These are phyloP conservation scores for Xylota sylvarum DNA, from an alignment of 2,888 invertebrate genomes.

Conservation along the genomic window DNA sequence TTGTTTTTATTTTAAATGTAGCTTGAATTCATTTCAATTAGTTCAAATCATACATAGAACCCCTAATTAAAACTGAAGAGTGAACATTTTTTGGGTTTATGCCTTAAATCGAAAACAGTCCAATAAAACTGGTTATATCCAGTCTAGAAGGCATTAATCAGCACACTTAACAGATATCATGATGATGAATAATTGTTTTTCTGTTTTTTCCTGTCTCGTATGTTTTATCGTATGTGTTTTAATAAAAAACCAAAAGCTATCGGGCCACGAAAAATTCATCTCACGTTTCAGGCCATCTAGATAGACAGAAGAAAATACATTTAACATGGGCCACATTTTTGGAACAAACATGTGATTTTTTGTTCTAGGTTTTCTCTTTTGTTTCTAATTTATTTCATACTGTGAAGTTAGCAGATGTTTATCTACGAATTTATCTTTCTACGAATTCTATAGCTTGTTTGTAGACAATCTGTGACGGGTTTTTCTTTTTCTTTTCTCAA, in stretches of 20 bases:
- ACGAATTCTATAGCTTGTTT: background rate
- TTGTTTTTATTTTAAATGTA: too few relatives aligned
- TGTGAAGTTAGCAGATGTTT: background rate
- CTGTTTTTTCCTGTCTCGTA: background rate
- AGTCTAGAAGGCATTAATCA: background rate
- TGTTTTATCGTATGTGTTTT: background rate
- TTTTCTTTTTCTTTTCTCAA: background rate
- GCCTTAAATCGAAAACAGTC: slow-evolving; percentile 10
- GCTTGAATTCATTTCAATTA: slow-evolving; percentile 10
- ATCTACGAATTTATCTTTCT: background rate
- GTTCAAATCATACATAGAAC: too few relatives aligned
- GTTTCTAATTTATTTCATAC: background rate
- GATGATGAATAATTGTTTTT: slow-evolving; percentile 11
- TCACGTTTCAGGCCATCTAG: background rate
- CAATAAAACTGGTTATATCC: slow-evolving; percentile 23
- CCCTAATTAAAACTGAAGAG: slow-evolving; percentile 2
- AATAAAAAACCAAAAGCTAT: background rate
- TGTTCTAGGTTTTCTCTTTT: background rate
- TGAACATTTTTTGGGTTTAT: background rate
- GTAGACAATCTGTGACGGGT: too few relatives aligned
- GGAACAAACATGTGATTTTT: background rate
- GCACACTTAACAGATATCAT: background rate
- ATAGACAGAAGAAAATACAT: background rate
- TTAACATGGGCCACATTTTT: background rate
- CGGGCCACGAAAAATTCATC: background rate